Conservation (phyloP, 2,888 invertebrate genomes). For the Chrysotoxum bicinctum region DNA sequence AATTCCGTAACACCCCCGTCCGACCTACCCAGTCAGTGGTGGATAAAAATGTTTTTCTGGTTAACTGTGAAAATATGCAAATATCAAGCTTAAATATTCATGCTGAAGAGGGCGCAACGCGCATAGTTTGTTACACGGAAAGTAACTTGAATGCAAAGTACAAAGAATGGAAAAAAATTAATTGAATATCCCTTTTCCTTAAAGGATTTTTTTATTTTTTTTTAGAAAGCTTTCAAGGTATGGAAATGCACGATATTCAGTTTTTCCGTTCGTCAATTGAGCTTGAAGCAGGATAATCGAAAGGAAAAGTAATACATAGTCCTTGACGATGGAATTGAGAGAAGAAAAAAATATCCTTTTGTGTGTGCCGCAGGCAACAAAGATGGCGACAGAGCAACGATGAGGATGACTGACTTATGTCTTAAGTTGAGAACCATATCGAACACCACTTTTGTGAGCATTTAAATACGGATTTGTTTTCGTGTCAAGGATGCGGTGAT, state of each 20-base stretch:
- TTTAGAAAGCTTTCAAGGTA: slow-evolving; percentile 13
- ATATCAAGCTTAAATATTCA: slow-evolving; percentile 41
- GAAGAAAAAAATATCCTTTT: neutral
- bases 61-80: slow-evolving; percentile 69
- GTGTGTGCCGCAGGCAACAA: slow-evolving; percentile 19
- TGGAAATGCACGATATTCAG: slow-evolving; percentile 31
- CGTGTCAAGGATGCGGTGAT: slow-evolving; percentile 65
- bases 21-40: neutral
- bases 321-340: slow-evolving; percentile 9
- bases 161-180: slow-evolving; percentile 15
- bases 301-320: slow-evolving; percentile 50
- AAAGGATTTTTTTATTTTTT: neutral
- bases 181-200: slow-evolving; percentile 62
- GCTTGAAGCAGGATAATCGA: slow-evolving; percentile 19
- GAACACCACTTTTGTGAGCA: slow-evolving; percentile 48
- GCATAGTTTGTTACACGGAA: neutral
- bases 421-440: slow-evolving; percentile 21
- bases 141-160: slow-evolving; percentile 5
- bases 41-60: slow-evolving; percentile 56
- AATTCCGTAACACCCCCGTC: no score
- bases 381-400: neutral
- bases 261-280: slow-evolving; percentile 22
- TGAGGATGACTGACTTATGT: neutral
- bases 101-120: neutral
- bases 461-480: slow-evolving; percentile 57